Base-by-base conservation (phyloP, 1,140 invertebrate genomes). In the Coptotermes formosanus region DNA sequence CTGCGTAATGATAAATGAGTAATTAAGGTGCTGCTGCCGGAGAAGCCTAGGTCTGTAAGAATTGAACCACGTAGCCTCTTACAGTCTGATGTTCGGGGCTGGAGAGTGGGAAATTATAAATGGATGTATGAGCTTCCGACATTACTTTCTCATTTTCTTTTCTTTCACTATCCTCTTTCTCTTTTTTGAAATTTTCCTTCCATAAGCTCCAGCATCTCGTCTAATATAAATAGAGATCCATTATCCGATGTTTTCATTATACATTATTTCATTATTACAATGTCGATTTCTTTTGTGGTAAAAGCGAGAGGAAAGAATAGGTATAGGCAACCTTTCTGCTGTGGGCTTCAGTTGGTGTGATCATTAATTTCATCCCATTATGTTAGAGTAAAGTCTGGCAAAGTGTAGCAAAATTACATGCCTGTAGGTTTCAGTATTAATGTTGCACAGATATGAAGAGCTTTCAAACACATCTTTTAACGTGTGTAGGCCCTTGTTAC, bases 221-320 rank as follows among this genome's bases (percentile, higher is more conserved):
- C 25, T 11, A 75, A 75, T 75, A 75, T 75, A 75, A 75, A 75
- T 75, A 75, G 64, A 75, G 64, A 75, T 75, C 64, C 64, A 75
- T 75, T 75, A 75, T 75, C 64, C 64, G n/a, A 30, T 75, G 25
- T 75, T 75, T 25, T 16, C 64, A 30, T 75, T 75, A 75, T 75
- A n/a, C 9, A 2, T 25, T 30, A 75, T 75, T 75, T 25, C 9
- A 75, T 75, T 75, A 21, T 64, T 64, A n/a, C 19, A 30, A 30
- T 75, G 64, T 25, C n/a, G 14, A 75, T 75, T 75, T 30, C 25
- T 30, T 75, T 75, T 30, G 19, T n/a, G 25, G 64, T 55, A 55
- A 4, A 55, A 21, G 19, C 52, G 52, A 55, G 3, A 21, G 52
- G 52, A 55, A 55, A 55, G 19, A 48, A 16, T 12, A 48, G 9